A percentile compares a stretch with the other conserved stretches of the same genome.
These are phyloP conservation scores for Steinernema hermaphroditum DNA, from an alignment of 2,888 invertebrate genomes.

Conservation along the genomic window DNA sequence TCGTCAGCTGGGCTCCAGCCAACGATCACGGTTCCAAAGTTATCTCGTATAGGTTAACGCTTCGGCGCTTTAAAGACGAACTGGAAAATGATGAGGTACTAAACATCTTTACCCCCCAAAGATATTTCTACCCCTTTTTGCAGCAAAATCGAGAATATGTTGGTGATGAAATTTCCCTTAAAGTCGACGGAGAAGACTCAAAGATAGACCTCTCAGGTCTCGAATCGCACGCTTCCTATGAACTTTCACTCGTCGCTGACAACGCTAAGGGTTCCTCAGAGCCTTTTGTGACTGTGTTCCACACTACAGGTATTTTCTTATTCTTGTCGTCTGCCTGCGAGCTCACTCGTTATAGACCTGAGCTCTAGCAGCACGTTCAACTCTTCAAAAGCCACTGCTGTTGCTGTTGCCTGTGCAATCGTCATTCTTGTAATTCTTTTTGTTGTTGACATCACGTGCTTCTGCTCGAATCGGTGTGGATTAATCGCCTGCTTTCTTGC, in stretches of 20 bases:
- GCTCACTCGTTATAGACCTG: no score
- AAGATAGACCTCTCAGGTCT: constrained; percentile 19
- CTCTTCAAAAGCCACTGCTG: neutral
- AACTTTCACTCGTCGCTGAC: neutral
- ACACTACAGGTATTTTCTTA: neutral
- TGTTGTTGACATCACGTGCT: constrained; percentile 3
- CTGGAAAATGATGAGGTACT: no score
- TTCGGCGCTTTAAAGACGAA: no score
- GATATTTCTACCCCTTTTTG: no score
- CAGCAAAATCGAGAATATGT: neutral
- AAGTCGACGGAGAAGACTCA: constrained; percentile 5
- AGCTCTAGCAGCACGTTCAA: neutral
- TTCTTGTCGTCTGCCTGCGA: no score
- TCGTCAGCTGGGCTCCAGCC: constrained; percentile 54
- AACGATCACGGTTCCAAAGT: constrained; percentile 55
- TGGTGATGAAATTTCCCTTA: neutral
- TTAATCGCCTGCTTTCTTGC: constrained; percentile 1
- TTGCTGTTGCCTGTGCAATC: neutral
- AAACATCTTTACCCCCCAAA: no score
- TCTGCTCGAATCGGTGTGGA: constrained; percentile 15
- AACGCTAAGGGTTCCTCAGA: neutral
- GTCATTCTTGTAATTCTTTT: constrained; percentile 1
- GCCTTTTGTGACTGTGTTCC: neutral
- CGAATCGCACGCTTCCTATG: neutral
- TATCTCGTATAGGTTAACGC: constrained; percentile 42